Evolutionary conservation across 2,888 invertebrate species (phyloP).

Genomic region (Choreutis nemorana): DNA sequence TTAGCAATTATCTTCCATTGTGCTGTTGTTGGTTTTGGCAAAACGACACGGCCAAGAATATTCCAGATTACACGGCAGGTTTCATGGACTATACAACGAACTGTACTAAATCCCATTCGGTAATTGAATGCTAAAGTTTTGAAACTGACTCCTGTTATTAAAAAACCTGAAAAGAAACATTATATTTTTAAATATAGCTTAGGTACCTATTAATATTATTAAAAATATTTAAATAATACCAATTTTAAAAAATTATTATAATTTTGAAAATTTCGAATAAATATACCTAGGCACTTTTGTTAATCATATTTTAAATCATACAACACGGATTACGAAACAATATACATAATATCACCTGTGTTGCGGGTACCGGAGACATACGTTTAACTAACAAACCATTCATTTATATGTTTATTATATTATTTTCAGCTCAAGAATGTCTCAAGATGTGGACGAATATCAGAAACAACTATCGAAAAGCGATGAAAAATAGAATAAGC

Average conservation of each 20-base stretch:
- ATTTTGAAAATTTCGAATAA: conserved; percentile 1
- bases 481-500: conserved; percentile 11
- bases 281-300: conserved; percentile 4
- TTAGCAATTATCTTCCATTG: conserved; percentile 6
- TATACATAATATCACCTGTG: conserved; percentile 10
- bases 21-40: conserved; percentile 8
- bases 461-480: conserved; percentile 13
- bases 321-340: conserved; percentile 7
- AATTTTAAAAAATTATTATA: conserved; percentile 9
- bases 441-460: conserved; percentile 11
- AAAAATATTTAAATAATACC: conserved; percentile 10
- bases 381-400: conserved; percentile 11
- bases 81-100: too few species aligned
- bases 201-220: conserved; percentile 11
- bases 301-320: conserved; percentile 5
- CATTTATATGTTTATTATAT: conserved; percentile 13
- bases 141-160: conserved; percentile 13
- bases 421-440: conserved; percentile 13
- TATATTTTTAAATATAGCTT: conserved; percentile 13
- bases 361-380: conserved; percentile 11
- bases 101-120: conserved; percentile 13
- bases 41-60: conserved; percentile 7
- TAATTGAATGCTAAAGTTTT: conserved; percentile 13
- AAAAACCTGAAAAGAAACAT: too few species aligned
- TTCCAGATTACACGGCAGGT: too few species aligned